phyloP scores from a whole-genome alignment of 1,140 invertebrate genomes.

The Orussus abietinus region DNA sequence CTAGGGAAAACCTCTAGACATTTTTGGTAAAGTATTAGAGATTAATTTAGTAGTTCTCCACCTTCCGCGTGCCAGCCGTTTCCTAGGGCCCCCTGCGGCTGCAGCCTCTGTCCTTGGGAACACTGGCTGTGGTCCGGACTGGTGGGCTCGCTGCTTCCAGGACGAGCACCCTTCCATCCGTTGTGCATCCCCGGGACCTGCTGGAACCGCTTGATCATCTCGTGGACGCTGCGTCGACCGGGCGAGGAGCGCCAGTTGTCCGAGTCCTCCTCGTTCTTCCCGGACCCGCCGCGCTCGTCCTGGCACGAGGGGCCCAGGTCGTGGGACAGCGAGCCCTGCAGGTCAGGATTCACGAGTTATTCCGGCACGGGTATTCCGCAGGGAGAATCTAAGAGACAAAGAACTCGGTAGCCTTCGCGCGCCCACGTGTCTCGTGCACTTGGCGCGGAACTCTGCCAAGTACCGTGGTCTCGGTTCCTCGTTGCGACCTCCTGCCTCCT shows the following conservation, averaged over 20 bases:
- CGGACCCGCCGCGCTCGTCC: conserved; percentile 18
- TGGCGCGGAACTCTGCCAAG: no score
- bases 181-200: conserved; percentile 40
- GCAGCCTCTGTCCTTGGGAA: conserved; percentile 33
- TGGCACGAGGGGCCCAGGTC: conserved; percentile 23
- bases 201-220: conserved; percentile 45
- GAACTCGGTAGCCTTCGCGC: no score
- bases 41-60: no score
- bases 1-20: no score
- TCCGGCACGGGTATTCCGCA: no score
- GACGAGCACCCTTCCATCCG: conserved; percentile 29
- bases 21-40: no score
- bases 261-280: conserved; percentile 27
- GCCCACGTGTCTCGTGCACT: no score
- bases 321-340: conserved; percentile 16
- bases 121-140: conserved; percentile 32
- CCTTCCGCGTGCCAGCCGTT: conserved; percentile 31
- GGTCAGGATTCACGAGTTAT: no score
- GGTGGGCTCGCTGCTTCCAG: conserved; percentile 30
- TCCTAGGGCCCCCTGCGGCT: conserved; percentile 29
- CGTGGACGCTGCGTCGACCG: conserved; percentile 38
- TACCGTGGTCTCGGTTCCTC: no score
- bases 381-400: no score
- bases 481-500: no score
- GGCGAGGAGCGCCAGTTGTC: conserved; percentile 28